Base-by-base conservation (phyloP, 2,888 invertebrate species). In the Calameuta pallipes region DNA sequence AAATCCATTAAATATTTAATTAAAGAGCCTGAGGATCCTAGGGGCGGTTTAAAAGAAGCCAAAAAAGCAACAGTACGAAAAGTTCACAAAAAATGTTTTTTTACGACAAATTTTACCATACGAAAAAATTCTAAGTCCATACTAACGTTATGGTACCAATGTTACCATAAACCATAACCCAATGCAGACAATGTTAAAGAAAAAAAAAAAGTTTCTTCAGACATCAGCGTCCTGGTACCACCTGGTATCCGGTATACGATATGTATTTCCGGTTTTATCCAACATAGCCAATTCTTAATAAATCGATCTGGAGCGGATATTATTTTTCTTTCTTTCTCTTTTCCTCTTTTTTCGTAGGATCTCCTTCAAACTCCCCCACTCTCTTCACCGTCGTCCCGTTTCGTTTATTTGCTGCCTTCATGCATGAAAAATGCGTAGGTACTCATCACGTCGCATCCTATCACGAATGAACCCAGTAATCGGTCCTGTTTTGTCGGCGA, bases 1-100 rank as follows among this genome's bases (percentile, higher is more conserved):
- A 82, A 81, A 78, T 76, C 80, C 74, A 78, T 12, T 71, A 15
- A 33, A 11, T 71, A 13, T 34, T 71, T 71, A 71, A 71, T 71
- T 71, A 71, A 71, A 34, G 30, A 31, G 15, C 31, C 30, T 30
- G 30, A 30, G 11, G 15, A 4, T 1, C 41, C 13, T 41, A 15
- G 2, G 23, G 6, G 1, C 23, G 23, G 0, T 1, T 15, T 41
- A 9, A 41, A 41, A 23, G 23, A 41, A 41, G 6, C 9, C 41
- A 15, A 41, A 41, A 41, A 23, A 23, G 1, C 1, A 23, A 9
- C 23, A 9, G 9, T 56, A 56, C 4, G 2, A 56, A 23, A 56
- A 23, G 9, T 56, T 9, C 23, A 9, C 0, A 56, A 56, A 23
- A 23, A 23, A 9, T 9, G 2, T 6, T 23, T 23, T 41, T 56